These are phyloP conservation scores for Acromyrmex heyeri DNA, from an alignment of 1,140 invertebrate species.

Conservation along the genomic window DNA sequence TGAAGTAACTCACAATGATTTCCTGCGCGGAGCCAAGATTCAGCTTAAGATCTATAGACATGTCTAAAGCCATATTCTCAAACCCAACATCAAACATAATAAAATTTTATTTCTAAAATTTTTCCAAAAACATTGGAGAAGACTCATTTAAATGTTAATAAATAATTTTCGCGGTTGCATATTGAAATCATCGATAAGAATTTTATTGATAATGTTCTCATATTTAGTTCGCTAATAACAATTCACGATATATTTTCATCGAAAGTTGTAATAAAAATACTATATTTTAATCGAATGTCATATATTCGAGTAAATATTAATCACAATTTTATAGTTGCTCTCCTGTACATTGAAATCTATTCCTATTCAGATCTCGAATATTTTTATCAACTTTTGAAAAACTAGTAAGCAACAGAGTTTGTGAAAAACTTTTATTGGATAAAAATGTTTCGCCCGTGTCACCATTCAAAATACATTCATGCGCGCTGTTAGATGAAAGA, in stretches of 20 bases:
- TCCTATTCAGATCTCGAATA: neutral
- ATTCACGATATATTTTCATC: neutral
- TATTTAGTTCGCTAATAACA: neutral
- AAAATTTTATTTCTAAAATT: neutral
- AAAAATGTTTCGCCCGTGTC: neutral
- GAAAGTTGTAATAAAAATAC: neutral
- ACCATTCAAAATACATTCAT: conserved; percentile 53
- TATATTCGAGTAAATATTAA: neutral
- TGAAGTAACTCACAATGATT: conserved; percentile 24
- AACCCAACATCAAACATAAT: neutral
- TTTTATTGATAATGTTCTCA: neutral
- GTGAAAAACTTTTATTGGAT: conserved; percentile 33
- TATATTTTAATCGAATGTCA: too few relatives aligned
- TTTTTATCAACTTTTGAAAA: conserved; percentile 35
- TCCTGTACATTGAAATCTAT: neutral
- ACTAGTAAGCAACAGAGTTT: conserved; percentile 23
- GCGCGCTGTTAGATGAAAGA: conserved; percentile 51
- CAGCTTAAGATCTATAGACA: conserved; percentile 4
- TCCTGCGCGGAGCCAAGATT: conserved; percentile 18
- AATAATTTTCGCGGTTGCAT: neutral
- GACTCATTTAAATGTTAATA: conserved; percentile 15
- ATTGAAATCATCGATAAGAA: neutral
- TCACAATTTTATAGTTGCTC: neutral
- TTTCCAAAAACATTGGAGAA: neutral
- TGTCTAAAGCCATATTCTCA: neutral